Conservation (phyloP, 1,140 invertebrate species). For the Nomia melanderi region DNA sequence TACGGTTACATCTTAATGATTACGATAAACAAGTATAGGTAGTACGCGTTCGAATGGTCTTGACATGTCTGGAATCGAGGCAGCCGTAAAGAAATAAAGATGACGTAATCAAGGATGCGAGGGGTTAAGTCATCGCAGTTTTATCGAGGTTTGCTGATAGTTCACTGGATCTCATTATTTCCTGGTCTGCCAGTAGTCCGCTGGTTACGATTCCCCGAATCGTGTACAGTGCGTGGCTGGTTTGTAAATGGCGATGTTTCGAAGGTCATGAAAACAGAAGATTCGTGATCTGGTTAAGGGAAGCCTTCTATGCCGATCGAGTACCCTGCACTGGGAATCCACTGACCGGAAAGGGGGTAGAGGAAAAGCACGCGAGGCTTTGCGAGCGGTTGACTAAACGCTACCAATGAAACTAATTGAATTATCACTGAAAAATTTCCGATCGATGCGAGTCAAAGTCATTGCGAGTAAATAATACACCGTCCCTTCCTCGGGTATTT, state of each 20-base stretch:
- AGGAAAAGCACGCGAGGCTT: conserved; percentile 19
- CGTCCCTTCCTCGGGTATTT: too few relatives aligned
- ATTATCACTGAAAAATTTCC: conserved; percentile 18
- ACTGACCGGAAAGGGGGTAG: conserved; percentile 16
- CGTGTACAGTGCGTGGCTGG: neutral
- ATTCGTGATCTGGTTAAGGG: conserved; percentile 48
- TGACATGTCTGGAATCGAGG: too few relatives aligned
- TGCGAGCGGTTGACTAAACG: neutral
- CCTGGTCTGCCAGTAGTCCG: too few relatives aligned
- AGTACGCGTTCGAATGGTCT: too few relatives aligned
- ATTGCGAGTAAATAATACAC: too few relatives aligned
- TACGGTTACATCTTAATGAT: too few relatives aligned
- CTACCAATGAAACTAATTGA: neutral
- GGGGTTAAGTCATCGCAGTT: too few relatives aligned
- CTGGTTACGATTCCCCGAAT: neutral
- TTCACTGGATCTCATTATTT: too few relatives aligned
- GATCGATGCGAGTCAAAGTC: neutral
- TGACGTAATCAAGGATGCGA: too few relatives aligned
- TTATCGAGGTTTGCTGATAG: too few relatives aligned
- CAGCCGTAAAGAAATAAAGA: too few relatives aligned
- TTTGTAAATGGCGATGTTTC: neutral
- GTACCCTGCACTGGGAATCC: conserved; percentile 14
- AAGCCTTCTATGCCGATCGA: conserved; percentile 40
- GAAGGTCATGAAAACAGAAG: conserved; percentile 44
- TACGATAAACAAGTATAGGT: too few relatives aligned